Evolutionary conservation across 2,113 vertebrate species (phyloP), one percentile per base, ranked within the genome.

Genomic region (Oreochromis tanganicae): DNA sequence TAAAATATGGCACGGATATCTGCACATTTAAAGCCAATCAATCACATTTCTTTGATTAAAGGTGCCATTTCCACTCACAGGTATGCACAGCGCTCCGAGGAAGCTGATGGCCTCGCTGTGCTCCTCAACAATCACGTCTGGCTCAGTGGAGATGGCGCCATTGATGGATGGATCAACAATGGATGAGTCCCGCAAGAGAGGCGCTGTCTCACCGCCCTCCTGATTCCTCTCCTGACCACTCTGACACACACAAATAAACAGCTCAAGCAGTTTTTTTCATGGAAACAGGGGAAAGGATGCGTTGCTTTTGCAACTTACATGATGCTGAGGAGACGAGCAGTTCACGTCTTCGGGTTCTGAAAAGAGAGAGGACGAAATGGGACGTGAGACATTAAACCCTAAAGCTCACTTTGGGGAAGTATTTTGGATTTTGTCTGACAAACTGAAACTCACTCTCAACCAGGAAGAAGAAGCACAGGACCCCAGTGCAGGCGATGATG

Each of bases 391-490:
- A 38, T 19, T 46, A 41, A 75, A n/a, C 48, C 1, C 4, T 48
- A 9, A 52, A 48, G 29, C 5, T 32, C 11, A 14, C 82, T 46
- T 9, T 59, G 54, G n/a, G 7, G 19, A 78, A 79, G 7, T n/a
- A 14, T 7, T 38, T 27, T 75, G 6, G 11, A 48, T 48, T 19
- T 55, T 56, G 6, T 32, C 17, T 34, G 27, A 21, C 36, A n/a
- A 38, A 27, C 13, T 3, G 6, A 36, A 32, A 97, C 98, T 97
- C 78, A 99, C 99, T 97, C 84, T 99, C 99, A n/a, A 99, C 96
- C 1, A 99, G 96, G 94, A 99, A 99, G 92, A 99, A 95, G 96
- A 99, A 99, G 93, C 97, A 99, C 89, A 98, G 7, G 81, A 99
- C 1, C 1, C 98, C 99, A n/a, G 96, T 87, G 2, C 9, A 12